Conservation (phyloP, 2,888 invertebrate genomes). For the Sicus ferrugineus region DNA sequence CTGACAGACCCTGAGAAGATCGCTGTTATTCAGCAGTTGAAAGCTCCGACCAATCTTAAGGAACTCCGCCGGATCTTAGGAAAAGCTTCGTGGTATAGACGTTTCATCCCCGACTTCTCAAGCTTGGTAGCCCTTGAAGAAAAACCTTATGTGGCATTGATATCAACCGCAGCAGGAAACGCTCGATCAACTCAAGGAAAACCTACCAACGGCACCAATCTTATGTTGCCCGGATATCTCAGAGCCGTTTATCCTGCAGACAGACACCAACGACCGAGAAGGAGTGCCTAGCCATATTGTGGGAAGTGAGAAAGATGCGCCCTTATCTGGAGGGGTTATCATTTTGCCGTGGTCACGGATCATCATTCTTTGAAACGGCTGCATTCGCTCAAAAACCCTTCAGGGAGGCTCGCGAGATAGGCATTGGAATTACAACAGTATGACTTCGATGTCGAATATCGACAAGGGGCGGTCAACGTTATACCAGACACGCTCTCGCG, state of each 20-base stretch:
- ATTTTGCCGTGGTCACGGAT: conserved; percentile 35
- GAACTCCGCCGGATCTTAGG: not conserved
- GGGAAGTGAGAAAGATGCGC: no score
- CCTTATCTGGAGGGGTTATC: conserved; percentile 10
- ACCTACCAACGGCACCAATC: conserved; percentile 21
- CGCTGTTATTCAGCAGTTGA: not conserved
- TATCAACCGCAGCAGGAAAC: not conserved
- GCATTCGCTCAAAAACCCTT: conserved; percentile 29
- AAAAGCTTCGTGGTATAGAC: conserved; percentile 15
- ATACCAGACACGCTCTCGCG: conserved; percentile 35
- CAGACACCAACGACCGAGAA: conserved; percentile 29
- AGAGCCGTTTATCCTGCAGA: conserved; percentile 30
- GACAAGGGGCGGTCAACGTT: conserved; percentile 32
- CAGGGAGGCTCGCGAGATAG: conserved; percentile 36
- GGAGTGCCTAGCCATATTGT: no score
- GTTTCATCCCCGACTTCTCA: conserved; percentile 1
- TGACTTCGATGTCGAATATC: no score
- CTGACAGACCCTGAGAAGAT: not conserved
- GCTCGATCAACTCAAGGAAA: conserved; percentile 6
- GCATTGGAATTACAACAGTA: no score
- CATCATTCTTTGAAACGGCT: conserved; percentile 36
- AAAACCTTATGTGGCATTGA: not conserved
- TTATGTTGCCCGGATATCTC: conserved; percentile 17
- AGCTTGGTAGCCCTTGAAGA: not conserved
- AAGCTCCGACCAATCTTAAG: conserved; percentile 3